Evolutionary conservation across 2,113 vertebrate species (phyloP).

Genomic region (Ptyas mucosa): DNA sequence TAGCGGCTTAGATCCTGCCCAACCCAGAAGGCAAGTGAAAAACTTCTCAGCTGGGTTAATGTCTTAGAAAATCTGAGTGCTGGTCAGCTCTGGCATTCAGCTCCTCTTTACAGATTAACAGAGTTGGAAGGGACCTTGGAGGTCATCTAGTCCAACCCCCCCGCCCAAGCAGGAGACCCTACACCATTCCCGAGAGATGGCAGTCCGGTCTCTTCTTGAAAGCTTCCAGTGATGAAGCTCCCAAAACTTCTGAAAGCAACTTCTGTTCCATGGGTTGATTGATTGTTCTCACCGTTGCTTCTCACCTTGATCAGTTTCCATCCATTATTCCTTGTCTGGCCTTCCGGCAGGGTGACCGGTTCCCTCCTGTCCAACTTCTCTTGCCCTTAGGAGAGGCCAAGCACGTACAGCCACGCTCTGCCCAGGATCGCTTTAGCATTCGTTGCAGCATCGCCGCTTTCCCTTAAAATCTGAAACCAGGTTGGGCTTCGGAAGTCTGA

Average conservation of each 20-base stretch:
- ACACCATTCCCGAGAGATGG: too few species aligned
- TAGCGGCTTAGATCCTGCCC: neutral
- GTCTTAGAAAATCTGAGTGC: neutral
- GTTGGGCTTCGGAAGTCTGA: neutral
- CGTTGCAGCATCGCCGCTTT: neutral
- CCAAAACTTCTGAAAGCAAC: too few species aligned
- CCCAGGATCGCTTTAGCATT: neutral
- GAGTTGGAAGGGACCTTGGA: too few species aligned
- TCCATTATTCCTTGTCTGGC: too few species aligned
- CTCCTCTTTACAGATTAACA: neutral
- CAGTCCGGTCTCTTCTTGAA: too few species aligned
- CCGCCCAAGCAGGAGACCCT: too few species aligned
- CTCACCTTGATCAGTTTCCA: too few species aligned
- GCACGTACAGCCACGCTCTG: neutral
- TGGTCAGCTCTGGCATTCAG: neutral
- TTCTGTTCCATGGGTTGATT: too few species aligned
- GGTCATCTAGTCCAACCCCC: too few species aligned
- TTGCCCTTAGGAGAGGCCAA: neutral
- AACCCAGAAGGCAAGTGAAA: neutral
- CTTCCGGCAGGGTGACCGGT: too few species aligned
- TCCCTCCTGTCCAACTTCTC: neutral
- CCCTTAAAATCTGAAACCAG: neutral
- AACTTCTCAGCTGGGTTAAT: neutral
- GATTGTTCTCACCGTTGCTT: too few species aligned
- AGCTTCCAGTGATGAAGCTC: too few species aligned